These are phyloP conservation scores for Coelinius sp. DNA, from an alignment of 2,888 invertebrate species.

Conservation along the genomic window DNA sequence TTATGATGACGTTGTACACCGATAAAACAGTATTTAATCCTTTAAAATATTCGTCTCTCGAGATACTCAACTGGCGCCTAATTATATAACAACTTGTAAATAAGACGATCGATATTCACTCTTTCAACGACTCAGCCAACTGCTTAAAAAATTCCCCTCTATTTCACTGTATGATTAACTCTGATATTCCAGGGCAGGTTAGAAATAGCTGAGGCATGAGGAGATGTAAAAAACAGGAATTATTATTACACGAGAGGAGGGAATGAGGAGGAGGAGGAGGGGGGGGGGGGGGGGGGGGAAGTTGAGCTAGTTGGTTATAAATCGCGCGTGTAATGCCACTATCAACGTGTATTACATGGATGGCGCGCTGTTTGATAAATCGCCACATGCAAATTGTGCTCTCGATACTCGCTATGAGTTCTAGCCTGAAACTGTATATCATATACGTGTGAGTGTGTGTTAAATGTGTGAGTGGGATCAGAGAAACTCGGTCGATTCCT, in stretches of 20 bases:
- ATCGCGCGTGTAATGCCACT: constrained; percentile 66
- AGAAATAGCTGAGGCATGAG: constrained; percentile 7
- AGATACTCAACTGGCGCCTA: constrained; percentile 27
- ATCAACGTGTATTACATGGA: constrained; percentile 69
- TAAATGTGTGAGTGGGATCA: background rate
- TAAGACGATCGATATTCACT: constrained; percentile 37
- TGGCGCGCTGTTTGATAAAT: constrained; percentile 68
- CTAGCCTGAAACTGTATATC: background rate
- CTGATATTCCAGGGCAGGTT: constrained; percentile 3
- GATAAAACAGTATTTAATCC: constrained; percentile 41
- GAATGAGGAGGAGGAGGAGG: constrained; percentile 31
- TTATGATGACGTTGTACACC: constrained; percentile 40
- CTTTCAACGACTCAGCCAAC: background rate
- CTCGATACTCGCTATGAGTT: constrained; percentile 27
- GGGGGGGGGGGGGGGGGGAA: constrained; percentile 26
- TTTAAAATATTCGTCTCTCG: constrained; percentile 41
- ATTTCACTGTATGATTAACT: background rate
- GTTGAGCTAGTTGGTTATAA: constrained; percentile 55
- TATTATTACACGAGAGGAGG: constrained; percentile 22
- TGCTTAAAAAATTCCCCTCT: constrained; percentile 2
- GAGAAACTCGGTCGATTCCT: constrained; percentile 31
- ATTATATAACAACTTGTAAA: constrained; percentile 47
- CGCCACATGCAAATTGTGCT: constrained; percentile 64
- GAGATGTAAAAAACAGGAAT: constrained; percentile 24
- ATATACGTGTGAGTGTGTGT: background rate